phyloP scores from a whole-genome alignment of 2,113 vertebrate species.

The Cranoglanis bouderius region DNA sequence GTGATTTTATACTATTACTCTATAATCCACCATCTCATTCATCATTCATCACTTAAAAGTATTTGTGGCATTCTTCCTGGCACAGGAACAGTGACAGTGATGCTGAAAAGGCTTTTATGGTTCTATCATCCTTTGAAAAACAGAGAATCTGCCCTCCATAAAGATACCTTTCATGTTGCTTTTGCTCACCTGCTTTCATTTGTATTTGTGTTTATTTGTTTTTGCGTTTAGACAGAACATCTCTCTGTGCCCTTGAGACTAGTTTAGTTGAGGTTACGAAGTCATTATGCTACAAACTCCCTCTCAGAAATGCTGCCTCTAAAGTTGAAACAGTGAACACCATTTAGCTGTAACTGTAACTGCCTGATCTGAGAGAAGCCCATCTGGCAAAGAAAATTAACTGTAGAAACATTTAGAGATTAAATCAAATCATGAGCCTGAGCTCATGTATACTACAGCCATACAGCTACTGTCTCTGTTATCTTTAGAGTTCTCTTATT shows the following conservation, averaged over 20 bases:
- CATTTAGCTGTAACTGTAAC: constrained; percentile 37
- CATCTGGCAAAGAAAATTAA: constrained; percentile 26
- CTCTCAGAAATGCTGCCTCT: neutral
- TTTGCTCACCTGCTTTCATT: neutral
- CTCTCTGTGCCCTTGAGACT: constrained; percentile 45
- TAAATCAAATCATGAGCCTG: neutral
- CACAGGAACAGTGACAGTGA: constrained; percentile 39
- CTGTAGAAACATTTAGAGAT: constrained; percentile 13
- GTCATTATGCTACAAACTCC: constrained; percentile 12
- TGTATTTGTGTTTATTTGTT: constrained; percentile 14
- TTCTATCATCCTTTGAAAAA: constrained; percentile 37
- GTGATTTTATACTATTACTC: neutral
- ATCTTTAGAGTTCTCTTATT: neutral
- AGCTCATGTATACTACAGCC: constrained; percentile 9
- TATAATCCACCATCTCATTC: constrained; percentile 27
- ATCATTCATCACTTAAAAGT: constrained; percentile 44
- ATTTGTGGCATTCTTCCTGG: constrained; percentile 37
- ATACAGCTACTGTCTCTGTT: neutral
- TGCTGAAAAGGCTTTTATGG: constrained; percentile 41
- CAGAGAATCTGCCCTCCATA: constrained; percentile 23
- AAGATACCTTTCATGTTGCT: constrained; percentile 32
- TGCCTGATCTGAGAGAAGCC: constrained; percentile 13
- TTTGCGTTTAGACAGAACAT: neutral
- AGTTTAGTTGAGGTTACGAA: constrained; percentile 14
- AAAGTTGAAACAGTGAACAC: neutral